Conservation (phyloP, 2,888 invertebrate species). For the Platycheirus albimanus region DNA sequence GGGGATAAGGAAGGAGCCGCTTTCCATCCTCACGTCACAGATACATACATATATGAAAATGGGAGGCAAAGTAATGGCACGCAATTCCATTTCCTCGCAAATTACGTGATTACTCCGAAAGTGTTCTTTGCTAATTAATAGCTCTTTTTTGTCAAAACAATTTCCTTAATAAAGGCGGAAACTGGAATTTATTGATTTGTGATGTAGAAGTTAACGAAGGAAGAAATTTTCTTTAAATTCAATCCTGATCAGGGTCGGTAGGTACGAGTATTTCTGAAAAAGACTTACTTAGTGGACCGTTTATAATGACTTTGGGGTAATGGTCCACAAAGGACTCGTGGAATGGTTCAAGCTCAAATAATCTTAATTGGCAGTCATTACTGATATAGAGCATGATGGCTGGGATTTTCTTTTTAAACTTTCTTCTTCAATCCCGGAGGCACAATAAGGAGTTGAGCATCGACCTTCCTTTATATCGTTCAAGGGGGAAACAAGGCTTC, state of each 20-base stretch:
- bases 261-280: neutral
- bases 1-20: slow-evolving; percentile 7
- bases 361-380: slow-evolving; percentile 79
- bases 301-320: slow-evolving; percentile 71
- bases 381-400: slow-evolving; percentile 10
- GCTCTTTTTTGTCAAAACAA: slow-evolving; percentile 57
- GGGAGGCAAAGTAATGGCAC: slow-evolving; percentile 52
- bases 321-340: slow-evolving; percentile 80
- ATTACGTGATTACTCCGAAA: slow-evolving; percentile 68
- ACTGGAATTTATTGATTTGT: slow-evolving; percentile 56
- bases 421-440: slow-evolving; percentile 39
- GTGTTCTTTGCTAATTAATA: slow-evolving; percentile 65
- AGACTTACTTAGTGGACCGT: slow-evolving; percentile 50
- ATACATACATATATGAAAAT: too few species aligned
- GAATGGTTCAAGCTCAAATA: slow-evolving; percentile 80
- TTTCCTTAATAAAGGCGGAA: slow-evolving; percentile 10
- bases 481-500: slow-evolving; percentile 16
- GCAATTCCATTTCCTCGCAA: slow-evolving; percentile 49
- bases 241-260: slow-evolving; percentile 28
- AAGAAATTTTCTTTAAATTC: slow-evolving; percentile 33
- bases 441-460: slow-evolving; percentile 21
- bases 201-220: slow-evolving; percentile 4
- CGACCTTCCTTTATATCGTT: neutral
- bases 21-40: slow-evolving; percentile 29
- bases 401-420: slow-evolving; percentile 45